Percentiles rank a stretch among this genome's conserved stretches.
Conservation (phyloP, 2,113 vertebrate genomes). For the Rhinoderma darwinii region DNA sequence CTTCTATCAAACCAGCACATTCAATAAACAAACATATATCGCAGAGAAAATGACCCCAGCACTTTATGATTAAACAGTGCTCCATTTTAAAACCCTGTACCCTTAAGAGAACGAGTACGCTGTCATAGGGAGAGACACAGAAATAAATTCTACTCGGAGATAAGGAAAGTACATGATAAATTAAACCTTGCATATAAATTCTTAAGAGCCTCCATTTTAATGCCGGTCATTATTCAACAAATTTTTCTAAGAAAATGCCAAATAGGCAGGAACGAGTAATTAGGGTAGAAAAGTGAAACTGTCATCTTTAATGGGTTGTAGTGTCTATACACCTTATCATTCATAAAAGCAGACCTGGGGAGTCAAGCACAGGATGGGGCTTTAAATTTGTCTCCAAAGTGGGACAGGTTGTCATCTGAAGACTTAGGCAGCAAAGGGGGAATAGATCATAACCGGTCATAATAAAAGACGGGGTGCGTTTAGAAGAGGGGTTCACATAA, state of each 20-base stretch:
- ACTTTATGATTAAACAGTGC: slow-evolving; percentile 83
- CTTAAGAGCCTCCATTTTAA: slow-evolving; percentile 99
- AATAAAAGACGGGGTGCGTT: slow-evolving; percentile 61
- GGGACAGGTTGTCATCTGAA: slow-evolving; percentile 60
- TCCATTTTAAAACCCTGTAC: slow-evolving; percentile 88
- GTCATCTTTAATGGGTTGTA: slow-evolving; percentile 99
- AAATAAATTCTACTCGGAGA: slow-evolving; percentile 99
- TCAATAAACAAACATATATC: slow-evolving; percentile 87
- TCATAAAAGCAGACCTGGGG: slow-evolving; percentile 73
- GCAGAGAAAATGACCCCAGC: slow-evolving; percentile 82
- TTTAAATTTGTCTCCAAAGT: slow-evolving; percentile 61
- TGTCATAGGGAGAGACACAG: slow-evolving; percentile 92
- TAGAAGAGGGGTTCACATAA: slow-evolving; percentile 64
- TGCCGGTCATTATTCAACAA: slow-evolving; percentile 99
- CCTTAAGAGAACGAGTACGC: slow-evolving; percentile 98
- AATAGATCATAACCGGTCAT: slow-evolving; percentile 60
- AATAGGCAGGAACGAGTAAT: slow-evolving; percentile 99
- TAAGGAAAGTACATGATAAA: slow-evolving; percentile 99
- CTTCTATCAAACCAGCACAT: slow-evolving; percentile 83
- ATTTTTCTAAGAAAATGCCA: slow-evolving; percentile 99
- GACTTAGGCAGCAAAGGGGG: slow-evolving; percentile 57
- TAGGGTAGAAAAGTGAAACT: slow-evolving; percentile 99
- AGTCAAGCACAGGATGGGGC: slow-evolving; percentile 64
- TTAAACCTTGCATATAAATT: slow-evolving; percentile 99
- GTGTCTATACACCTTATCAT: slow-evolving; percentile 87